Evolutionary conservation across 2,888 invertebrate genomes (phyloP).

Genomic region (Pollenia amentaria): DNA sequence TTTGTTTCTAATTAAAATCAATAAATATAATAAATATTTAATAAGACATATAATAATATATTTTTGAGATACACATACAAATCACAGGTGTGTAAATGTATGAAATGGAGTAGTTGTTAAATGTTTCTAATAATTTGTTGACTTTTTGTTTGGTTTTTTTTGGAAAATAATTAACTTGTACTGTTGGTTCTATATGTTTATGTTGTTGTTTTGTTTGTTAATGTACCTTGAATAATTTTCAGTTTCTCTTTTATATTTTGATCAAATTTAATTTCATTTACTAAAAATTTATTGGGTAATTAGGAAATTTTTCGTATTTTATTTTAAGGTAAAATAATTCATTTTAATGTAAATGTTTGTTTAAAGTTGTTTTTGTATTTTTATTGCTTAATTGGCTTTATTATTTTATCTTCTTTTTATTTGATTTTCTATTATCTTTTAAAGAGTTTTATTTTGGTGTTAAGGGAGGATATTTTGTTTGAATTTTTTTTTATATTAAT

Average conservation of each 20-base stretch:
- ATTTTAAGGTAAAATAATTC: slow-evolving; percentile 1
- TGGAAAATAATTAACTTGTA: slow-evolving; percentile 70
- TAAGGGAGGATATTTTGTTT: slow-evolving; percentile 1
- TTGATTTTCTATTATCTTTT: not conserved
- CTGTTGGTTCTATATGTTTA: slow-evolving; percentile 71
- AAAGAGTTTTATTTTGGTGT: slow-evolving; percentile 15
- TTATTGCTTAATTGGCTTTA: slow-evolving; percentile 54
- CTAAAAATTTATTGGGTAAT: slow-evolving; percentile 16
- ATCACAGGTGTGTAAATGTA: slow-evolving; percentile 66
- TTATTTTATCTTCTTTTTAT: not conserved
- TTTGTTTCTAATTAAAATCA: slow-evolving; percentile 69
- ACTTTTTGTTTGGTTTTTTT: not conserved
- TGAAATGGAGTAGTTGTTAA: slow-evolving; percentile 48
- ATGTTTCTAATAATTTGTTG: slow-evolving; percentile 46
- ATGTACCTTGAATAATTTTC: slow-evolving; percentile 45
- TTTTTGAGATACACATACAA: slow-evolving; percentile 58
- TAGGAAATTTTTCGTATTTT: slow-evolving; percentile 15
- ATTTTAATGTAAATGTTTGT: slow-evolving; percentile 40
- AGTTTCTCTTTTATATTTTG: slow-evolving; percentile 50
- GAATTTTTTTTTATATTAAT: not conserved
- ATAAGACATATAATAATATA: not conserved
- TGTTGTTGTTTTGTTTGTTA: slow-evolving; percentile 39
- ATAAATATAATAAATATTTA: slow-evolving; percentile 55
- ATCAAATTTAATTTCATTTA: slow-evolving; percentile 39
- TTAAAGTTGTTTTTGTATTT: slow-evolving; percentile 37